Percentiles rank a stretch among this genome's conserved stretches.
Conservation (phyloP, 2,888 invertebrate species). For the Aspidiotus rigidus region DNA sequence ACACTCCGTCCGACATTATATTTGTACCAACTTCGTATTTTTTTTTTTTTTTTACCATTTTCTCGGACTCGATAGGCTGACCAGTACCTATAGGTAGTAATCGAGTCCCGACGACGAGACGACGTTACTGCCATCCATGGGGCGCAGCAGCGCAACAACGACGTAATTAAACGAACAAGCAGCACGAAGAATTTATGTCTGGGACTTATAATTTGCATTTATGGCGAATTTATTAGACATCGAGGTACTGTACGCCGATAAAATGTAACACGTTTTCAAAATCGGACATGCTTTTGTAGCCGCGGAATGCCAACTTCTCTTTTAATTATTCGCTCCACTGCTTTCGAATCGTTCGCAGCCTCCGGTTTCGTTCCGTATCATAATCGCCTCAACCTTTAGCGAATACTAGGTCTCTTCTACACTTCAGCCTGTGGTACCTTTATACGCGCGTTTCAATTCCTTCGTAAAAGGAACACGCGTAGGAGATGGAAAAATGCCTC, state of each 20-base stretch:
- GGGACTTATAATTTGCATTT: constrained; percentile 28
- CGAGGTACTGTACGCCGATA: constrained; percentile 22
- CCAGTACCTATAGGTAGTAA: background rate
- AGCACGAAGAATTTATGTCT: constrained; percentile 1
- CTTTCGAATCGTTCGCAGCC: constrained; percentile 22
- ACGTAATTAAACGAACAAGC: background rate
- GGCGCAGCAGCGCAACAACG: background rate
- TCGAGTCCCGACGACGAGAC: background rate
- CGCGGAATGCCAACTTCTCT: constrained; percentile 31
- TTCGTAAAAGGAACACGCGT: background rate
- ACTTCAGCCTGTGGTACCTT: background rate
- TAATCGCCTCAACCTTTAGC: constrained; percentile 14
- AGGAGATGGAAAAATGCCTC: background rate
- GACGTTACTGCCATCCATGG: background rate
- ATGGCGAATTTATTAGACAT: constrained; percentile 27
- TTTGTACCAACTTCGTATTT: too few species aligned
- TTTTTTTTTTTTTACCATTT: too few species aligned
- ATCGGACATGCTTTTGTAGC: constrained; percentile 30
- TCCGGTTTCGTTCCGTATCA: constrained; percentile 28
- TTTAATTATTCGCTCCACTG: constrained; percentile 32
- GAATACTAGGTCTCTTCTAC: too few species aligned
- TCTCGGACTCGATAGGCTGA: background rate
- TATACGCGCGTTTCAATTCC: background rate
- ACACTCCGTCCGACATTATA: too few species aligned
- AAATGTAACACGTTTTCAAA: constrained; percentile 30